A percentile compares a stretch with the other conserved stretches of the same genome.
Evolutionary conservation across 2,888 invertebrate genomes (phyloP).

Genomic region (Empis stercorea): DNA sequence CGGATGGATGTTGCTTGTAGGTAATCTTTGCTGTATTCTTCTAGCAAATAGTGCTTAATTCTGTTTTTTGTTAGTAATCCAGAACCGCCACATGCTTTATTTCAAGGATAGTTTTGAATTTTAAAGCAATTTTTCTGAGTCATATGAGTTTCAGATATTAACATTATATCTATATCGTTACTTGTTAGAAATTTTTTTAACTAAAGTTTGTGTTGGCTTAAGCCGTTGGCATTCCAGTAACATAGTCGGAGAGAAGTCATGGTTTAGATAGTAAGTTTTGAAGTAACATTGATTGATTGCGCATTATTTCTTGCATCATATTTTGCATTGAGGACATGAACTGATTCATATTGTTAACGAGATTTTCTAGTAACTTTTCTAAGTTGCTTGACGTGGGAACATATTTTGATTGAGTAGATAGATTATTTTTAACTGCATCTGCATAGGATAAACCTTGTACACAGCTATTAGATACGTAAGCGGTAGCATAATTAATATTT

Average conservation of each 20-base stretch:
- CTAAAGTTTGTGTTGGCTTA: conserved; percentile 1
- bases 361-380: too few species aligned
- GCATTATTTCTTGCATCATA: too few species aligned
- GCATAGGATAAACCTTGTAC: too few species aligned
- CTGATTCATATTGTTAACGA: too few species aligned
- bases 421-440: too few species aligned
- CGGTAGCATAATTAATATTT: too few species aligned
- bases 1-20: not conserved
- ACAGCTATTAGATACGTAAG: too few species aligned
- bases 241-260: not conserved
- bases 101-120: not conserved
- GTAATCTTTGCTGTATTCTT: not conserved
- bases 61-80: conserved; percentile 1
- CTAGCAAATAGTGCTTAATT: not conserved
- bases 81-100: conserved; percentile 1
- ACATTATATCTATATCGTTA: not conserved
- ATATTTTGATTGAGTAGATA: too few species aligned
- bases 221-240: conserved; percentile 5
- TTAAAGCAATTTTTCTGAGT: not conserved
- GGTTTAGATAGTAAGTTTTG: not conserved
- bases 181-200: not conserved
- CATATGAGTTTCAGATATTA: too few species aligned
- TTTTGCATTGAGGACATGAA: too few species aligned
- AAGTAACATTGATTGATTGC: too few species aligned
- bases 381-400: too few species aligned